Conservation (phyloP, 2,797 vertebrate genomes). For the Takifugu ocellatus region DNA sequence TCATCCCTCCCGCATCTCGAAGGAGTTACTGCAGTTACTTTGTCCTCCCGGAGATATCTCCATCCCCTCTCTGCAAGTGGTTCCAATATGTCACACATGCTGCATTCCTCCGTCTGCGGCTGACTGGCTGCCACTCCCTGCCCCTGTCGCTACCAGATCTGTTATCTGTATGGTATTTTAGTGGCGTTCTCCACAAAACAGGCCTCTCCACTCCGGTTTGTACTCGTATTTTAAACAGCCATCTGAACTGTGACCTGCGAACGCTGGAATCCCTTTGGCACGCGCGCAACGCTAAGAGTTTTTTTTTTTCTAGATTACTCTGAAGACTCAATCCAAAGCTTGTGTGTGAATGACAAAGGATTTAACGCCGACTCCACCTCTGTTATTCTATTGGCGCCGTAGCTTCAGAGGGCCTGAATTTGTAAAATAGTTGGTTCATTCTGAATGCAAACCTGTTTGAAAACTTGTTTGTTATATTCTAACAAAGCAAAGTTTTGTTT, state of each 20-base stretch:
- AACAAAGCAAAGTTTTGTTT: constrained; percentile 30
- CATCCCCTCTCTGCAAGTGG: constrained; percentile 16
- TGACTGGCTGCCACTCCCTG: constrained; percentile 31
- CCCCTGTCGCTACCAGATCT: constrained; percentile 21
- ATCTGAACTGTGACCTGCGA: constrained; percentile 26
- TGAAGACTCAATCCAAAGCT: constrained; percentile 11
- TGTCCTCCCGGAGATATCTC: constrained; percentile 23
- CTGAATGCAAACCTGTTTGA: too few relatives aligned
- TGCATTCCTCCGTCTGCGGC: constrained; percentile 27
- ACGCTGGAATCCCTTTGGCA: constrained; percentile 8
- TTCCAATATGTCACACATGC: constrained; percentile 36
- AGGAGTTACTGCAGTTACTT: background rate
- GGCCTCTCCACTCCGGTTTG: constrained; percentile 17
- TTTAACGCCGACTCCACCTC: background rate
- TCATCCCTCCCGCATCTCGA: too few relatives aligned
- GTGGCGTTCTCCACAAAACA: constrained; percentile 22
- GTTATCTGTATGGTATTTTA: constrained; percentile 36
- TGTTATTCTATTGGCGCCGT: too few relatives aligned
- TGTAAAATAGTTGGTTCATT: too few relatives aligned
- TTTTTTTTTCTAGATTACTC: background rate
- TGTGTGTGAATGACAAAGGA: constrained; percentile 5
- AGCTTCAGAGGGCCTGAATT: background rate
- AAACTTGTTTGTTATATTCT: background rate
- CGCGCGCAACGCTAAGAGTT: constrained; percentile 13
- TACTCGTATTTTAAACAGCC: constrained; percentile 30